Percentiles rank a stretch among this genome's conserved stretches.
Conservation (phyloP, 2,113 vertebrate genomes). For the Furnarius figulus region DNA sequence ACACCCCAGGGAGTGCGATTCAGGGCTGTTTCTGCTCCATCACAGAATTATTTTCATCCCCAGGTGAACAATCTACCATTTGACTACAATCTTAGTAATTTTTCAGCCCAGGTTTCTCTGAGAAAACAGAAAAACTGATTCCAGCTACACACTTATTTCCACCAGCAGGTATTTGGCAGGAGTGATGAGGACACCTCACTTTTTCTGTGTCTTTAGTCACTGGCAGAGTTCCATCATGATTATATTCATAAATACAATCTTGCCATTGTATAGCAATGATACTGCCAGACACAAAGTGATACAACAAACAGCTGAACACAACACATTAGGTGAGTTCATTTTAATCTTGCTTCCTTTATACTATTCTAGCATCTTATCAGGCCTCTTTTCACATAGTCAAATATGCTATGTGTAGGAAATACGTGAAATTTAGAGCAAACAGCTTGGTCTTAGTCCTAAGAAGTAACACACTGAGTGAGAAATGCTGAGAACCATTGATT, state of each 20-base stretch:
- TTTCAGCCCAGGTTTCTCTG: not conserved
- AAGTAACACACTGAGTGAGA: not conserved
- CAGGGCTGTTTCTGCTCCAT: not conserved
- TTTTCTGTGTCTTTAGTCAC: not conserved
- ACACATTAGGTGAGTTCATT: not conserved
- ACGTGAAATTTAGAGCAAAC: not conserved
- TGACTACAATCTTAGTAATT: not conserved
- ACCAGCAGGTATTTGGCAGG: not conserved
- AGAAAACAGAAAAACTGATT: not conserved
- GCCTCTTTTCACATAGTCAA: not conserved
- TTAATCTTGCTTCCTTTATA: not conserved
- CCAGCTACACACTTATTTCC: not conserved
- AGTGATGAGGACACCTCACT: not conserved
- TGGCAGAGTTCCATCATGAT: not conserved
- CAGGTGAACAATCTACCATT: not conserved
- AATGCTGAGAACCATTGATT: constrained; percentile 3
- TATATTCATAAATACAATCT: not conserved
- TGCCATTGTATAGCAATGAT: not conserved
- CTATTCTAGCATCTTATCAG: not conserved
- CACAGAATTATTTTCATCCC: not conserved
- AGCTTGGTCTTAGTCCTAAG: not conserved
- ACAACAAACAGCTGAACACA: not conserved
- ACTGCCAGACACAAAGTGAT: not conserved
- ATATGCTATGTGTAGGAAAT: not conserved
- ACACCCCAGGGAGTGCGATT: not conserved